A percentile compares a stretch with the other conserved stretches of the same genome.
These are phyloP conservation scores for Idris sp. DNA, from an alignment of 1,140 invertebrate genomes.

Conservation along the genomic window DNA sequence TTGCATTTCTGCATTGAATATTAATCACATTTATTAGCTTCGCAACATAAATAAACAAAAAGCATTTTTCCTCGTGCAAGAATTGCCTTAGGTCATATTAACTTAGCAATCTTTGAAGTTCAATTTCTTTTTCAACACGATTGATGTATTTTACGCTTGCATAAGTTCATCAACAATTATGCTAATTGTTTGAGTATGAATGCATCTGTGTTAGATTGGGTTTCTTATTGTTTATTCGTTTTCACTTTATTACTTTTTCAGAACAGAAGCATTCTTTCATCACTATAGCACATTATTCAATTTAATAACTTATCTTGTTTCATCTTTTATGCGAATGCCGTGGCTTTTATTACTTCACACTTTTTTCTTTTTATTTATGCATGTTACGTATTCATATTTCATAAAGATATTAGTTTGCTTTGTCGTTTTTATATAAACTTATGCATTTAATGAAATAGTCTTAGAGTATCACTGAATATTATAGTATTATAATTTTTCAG, in stretches of 20 bases:
- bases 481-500: no score
- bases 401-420: no score
- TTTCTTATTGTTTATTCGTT: constrained; percentile 4
- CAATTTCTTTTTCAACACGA: not conserved
- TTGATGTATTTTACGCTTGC: no score
- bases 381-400: no score
- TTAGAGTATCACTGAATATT: no score
- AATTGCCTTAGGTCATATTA: no score
- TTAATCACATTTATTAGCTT: not conserved
- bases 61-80: no score
- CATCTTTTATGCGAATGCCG: not conserved
- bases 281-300: not conserved
- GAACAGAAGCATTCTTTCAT: not conserved
- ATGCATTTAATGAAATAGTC: no score
- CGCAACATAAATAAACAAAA: not conserved
- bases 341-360: not conserved
- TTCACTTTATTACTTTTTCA: not conserved
- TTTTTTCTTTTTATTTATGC: no score
- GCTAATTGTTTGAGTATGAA: not conserved
- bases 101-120: not conserved
- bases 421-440: no score
- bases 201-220: not conserved
- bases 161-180: not conserved
- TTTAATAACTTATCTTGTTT: constrained; percentile 1
- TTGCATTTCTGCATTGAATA: not conserved